Evolutionary conservation across 2,113 vertebrate genomes (phyloP), one percentile per base, ranked within the genome.

Genomic region (Takifugu flavidus): DNA sequence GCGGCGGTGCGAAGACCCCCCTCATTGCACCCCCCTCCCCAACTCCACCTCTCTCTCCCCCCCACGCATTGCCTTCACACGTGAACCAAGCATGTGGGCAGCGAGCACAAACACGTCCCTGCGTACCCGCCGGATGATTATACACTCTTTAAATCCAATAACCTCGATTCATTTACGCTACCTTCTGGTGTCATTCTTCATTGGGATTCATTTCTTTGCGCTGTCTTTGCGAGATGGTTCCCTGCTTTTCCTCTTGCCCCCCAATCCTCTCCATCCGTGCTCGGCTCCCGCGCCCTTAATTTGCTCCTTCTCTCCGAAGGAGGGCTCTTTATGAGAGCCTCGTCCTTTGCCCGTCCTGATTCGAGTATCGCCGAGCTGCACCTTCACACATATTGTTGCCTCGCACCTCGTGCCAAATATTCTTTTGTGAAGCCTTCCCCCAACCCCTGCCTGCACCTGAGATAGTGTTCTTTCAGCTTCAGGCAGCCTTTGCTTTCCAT

Each of bases 321-420:
- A 75, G 56, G 73, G 69, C 64, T 73, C 73, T 74, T 80, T 67
- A 62, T 70, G 76, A 78, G 80, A 61, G 62, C 71, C 76, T 77
- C 75, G 79, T 82, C 81, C 49, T 77, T 78, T 78, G 6, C n/a
- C 45, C 45, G 68, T 79, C 67, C 78, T 78, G 78, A 88, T 80
- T 75, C 68, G 80, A 86, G 88, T 90, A 86, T 87, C 84, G 75
- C 82, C 75, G 78, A 83, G 82, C 80, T 86, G 82, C 87, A 89
- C 88, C 88, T 88, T 89, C 75, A 84, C 83, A 88, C 74, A 70
- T 80, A 75, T 82, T 85, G 85, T 83, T 69, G 83, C 72, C 75
- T 78, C 72, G 68, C 82, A 87, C 86, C 82, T 84, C 77, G 77
- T 84, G 85, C 86, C 86, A 89, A 83, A 85, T 81, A 81, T 80